Conservation (phyloP, 2,113 vertebrate genomes). For the Eurystomus gularis region DNA sequence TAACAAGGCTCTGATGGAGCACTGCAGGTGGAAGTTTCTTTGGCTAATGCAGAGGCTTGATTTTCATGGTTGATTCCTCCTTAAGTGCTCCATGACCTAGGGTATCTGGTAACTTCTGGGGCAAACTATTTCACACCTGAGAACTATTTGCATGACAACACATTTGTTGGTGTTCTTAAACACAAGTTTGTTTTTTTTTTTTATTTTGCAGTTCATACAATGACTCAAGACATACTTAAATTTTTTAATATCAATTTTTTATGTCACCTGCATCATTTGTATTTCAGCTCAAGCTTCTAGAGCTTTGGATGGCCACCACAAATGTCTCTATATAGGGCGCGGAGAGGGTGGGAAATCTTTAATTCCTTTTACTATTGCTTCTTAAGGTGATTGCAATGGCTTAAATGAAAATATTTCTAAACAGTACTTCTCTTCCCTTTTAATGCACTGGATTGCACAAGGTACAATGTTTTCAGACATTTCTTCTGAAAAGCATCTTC, state of each 20-base stretch:
- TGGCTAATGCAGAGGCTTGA: not conserved
- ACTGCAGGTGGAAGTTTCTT: not conserved
- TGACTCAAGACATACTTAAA: not conserved
- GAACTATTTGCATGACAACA: not conserved
- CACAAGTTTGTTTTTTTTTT: not conserved
- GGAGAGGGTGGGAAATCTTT: not conserved
- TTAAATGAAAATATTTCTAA: not conserved
- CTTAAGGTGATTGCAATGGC: not conserved
- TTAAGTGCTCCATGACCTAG: not conserved
- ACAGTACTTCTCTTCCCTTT: not conserved
- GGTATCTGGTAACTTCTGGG: not conserved
- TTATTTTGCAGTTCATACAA: not conserved
- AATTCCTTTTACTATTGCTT: not conserved
- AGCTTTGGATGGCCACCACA: not conserved
- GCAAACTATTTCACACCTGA: not conserved
- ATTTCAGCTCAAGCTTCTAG: not conserved
- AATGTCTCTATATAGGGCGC: not conserved
- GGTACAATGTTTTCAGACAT: not conserved
- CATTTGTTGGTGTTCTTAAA: not conserved
- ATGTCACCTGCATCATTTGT: not conserved
- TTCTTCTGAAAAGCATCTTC: not conserved
- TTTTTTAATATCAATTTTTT: not conserved
- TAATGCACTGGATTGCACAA: not conserved
- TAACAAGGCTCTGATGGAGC: not conserved
- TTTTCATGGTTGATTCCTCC: not conserved